A percentile compares a stretch with the other conserved stretches of the same genome.
phyloP scores from a whole-genome alignment of 2,888 invertebrate genomes.

The Ferrisia virgata region DNA sequence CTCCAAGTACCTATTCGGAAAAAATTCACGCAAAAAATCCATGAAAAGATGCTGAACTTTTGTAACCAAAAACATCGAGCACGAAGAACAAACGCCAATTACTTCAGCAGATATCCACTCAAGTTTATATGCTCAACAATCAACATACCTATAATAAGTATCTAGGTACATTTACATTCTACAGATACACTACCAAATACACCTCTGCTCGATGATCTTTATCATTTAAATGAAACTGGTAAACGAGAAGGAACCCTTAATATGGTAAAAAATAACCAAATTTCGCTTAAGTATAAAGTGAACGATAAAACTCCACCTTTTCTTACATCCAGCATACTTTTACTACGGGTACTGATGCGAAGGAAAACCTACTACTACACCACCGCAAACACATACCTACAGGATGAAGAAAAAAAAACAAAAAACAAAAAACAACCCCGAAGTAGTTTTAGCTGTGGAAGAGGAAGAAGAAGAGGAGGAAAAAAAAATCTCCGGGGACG shows the following conservation, averaged over 20 bases:
- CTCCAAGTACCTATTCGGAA: too few species aligned
- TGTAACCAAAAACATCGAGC: too few species aligned
- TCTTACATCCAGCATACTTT: not conserved
- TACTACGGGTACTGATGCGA: not conserved
- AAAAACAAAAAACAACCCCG: not conserved
- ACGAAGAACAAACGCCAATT: too few species aligned
- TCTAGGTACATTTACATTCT: not conserved
- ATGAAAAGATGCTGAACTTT: too few species aligned
- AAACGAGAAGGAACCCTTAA: not conserved
- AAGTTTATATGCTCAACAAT: too few species aligned
- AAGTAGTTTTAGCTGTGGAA: not conserved
- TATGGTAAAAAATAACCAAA: not conserved
- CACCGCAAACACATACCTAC: not conserved
- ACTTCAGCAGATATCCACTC: too few species aligned
- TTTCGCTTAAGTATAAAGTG: not conserved
- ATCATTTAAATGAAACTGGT: not conserved
- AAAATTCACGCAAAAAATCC: too few species aligned
- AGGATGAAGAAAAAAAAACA: not conserved
- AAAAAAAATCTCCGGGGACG: constrained; percentile 44
- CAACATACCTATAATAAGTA: too few species aligned
- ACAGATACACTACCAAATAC: not conserved
- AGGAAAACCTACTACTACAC: not conserved
- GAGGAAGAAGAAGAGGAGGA: not conserved
- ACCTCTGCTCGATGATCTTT: not conserved
- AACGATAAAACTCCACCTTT: not conserved